Evolutionary conservation across 2,797 vertebrate species (phyloP), one percentile per base, ranked within the genome.

Genomic region (Cygnus olor): DNA sequence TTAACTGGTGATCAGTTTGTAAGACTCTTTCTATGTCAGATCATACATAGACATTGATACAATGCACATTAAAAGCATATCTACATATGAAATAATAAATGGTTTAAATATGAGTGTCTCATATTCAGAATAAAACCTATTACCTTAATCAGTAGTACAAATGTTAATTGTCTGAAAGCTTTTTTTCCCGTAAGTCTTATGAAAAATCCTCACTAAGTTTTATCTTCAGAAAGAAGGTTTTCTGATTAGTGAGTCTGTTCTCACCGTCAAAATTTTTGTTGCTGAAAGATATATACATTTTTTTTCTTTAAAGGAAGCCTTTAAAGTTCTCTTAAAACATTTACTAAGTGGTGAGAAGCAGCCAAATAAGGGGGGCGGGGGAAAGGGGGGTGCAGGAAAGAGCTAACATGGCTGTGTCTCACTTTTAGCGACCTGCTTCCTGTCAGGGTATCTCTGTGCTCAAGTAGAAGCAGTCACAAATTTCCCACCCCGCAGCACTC

Each of bases 81-180:
- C 28, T 66, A 88, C 85, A 11, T 70, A 68, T 80, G 71, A 63
- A 78, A 83, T 44, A 91, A 77, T 82, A 82, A 85, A 68, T 56
- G 14, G 24, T 88, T 85, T 94, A 74, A 94, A 85, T 77, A 76
- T 24, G 14, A 64, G 18, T 83, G n/a, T 68, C 65, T 89, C 42
- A 47, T 83, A 74, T 60, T 80, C 57, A 68, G 69, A 94, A 83
- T 88, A 83, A 94, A 95, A 77, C 53, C n/a, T 78, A n/a, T 78
- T 78, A 85, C n/a, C 45, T 27, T 10, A 68, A 66, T 47, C 56
- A 87, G 36, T 61, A 77, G 64, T 85, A 51, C 44, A 64, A 80
- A 44, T 42, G 30, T 32, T 93, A 91, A 78, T 74, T 85, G 27
- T 77, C 71, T 76, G 74, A 74, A 71, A 74, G 9, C 42, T 93